phyloP scores from a whole-genome alignment of 2,797 vertebrate genomes.

The Anabacerthia variegaticeps region DNA sequence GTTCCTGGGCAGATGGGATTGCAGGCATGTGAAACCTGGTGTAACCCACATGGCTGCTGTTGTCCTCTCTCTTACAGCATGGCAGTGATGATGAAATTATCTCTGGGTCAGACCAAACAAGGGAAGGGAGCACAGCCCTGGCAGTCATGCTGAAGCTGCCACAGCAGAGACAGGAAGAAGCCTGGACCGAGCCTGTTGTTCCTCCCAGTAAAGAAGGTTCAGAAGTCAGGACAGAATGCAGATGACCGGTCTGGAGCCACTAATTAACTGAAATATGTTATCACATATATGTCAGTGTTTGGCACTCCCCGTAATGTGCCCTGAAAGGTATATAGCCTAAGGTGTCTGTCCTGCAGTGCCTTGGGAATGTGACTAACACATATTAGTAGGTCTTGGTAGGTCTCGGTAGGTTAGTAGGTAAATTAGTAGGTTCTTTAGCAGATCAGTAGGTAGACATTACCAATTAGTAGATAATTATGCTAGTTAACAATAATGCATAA shows the following conservation, averaged over 20 bases:
- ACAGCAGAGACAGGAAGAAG: neutral
- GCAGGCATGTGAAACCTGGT: neutral
- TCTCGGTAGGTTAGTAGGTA: neutral
- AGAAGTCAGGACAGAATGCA: neutral
- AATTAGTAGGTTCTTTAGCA: neutral
- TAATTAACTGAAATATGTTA: neutral
- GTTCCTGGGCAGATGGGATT: neutral
- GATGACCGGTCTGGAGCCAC: neutral
- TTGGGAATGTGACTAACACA: neutral
- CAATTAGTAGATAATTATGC: neutral
- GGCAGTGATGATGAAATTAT: neutral
- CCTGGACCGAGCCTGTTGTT: neutral
- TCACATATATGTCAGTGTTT: neutral
- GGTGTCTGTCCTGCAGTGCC: neutral
- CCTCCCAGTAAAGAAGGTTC: neutral
- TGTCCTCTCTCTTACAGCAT: neutral
- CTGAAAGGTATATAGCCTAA: neutral
- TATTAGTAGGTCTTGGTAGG: neutral
- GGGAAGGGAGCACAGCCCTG: neutral
- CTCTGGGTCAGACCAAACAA: neutral
- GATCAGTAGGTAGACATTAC: neutral
- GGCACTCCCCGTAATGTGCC: neutral
- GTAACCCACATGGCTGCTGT: neutral
- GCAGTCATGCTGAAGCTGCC: fast-evolving
- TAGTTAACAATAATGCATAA: neutral